Percentiles rank a stretch among this genome's conserved stretches.
These are phyloP conservation scores for Ectobius pallidus DNA, from an alignment of 2,888 invertebrate species.

Conservation along the genomic window DNA sequence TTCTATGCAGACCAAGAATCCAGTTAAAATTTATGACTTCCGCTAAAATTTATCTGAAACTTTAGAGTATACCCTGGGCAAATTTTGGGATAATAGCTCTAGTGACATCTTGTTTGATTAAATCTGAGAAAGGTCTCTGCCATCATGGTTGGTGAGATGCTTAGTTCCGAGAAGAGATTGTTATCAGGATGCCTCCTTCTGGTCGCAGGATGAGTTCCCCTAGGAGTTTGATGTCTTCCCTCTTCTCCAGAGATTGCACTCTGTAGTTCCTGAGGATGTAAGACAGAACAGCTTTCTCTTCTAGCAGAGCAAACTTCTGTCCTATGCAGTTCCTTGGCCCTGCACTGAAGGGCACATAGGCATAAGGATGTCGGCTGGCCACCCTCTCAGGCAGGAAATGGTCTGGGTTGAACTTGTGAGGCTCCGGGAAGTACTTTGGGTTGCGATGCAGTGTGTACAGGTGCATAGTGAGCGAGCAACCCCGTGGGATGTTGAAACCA, in stretches of 20 bases:
- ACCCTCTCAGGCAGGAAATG: slow-evolving; percentile 47
- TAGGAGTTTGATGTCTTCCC: slow-evolving; percentile 1
- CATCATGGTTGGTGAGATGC: no score
- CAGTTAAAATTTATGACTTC: no score
- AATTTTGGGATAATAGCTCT: no score
- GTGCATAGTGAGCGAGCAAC: slow-evolving; percentile 59
- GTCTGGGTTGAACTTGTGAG: slow-evolving; percentile 46
- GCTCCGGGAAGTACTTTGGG: slow-evolving; percentile 52
- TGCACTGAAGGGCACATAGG: no score
- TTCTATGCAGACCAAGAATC: no score
- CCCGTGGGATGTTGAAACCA: slow-evolving; percentile 59
- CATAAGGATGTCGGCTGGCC: slow-evolving; percentile 42
- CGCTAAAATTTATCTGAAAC: no score
- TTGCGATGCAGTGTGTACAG: slow-evolving; percentile 65
- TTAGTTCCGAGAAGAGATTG: no score
- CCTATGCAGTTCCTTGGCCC: no score
- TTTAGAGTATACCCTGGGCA: no score
- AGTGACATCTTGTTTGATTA: no score
- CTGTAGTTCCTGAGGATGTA: slow-evolving; percentile 57
- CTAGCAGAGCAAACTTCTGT: no score
- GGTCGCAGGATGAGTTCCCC: slow-evolving; percentile 26
- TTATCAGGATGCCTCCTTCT: slow-evolving; percentile 23
- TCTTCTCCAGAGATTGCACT: slow-evolving; percentile 10
- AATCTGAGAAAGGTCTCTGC: no score
- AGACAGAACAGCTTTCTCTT: slow-evolving; percentile 64